Evolutionary conservation across 92 coral and sea anemone genomes (phyloP).

Genomic region (Phenganax marumi): DNA sequence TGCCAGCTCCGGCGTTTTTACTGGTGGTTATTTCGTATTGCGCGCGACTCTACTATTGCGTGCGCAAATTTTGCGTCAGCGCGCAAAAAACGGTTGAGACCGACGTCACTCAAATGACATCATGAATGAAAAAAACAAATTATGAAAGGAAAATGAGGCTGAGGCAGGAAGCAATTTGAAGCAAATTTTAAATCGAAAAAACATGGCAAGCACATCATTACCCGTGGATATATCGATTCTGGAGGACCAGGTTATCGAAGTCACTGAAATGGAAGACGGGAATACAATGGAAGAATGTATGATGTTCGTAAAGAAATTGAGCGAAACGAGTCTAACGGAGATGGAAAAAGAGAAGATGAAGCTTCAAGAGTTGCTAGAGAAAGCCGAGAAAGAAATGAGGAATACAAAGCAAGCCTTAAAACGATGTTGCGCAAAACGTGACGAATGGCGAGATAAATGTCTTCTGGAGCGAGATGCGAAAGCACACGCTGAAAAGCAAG

Average conservation of each 20-base stretch:
- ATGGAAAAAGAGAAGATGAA: constrained; percentile 75
- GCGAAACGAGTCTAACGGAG: constrained; percentile 87
- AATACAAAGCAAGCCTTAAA: constrained; percentile 70
- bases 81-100: constrained; percentile 21
- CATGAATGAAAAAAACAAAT: constrained; percentile 29
- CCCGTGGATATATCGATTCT: constrained; percentile 74
- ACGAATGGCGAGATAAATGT: constrained; percentile 57
- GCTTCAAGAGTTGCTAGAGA: constrained; percentile 67
- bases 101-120: constrained; percentile 30
- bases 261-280: constrained; percentile 79
- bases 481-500: constrained; percentile 56
- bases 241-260: constrained; percentile 86
- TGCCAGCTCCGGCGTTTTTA: too few species aligned
- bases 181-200: neutral
- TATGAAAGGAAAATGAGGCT: neutral
- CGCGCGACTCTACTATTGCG: neutral
- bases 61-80: neutral
- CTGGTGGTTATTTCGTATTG: too few species aligned
- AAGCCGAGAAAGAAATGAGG: constrained; percentile 88
- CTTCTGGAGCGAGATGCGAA: constrained; percentile 62
- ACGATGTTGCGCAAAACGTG: constrained; percentile 62
- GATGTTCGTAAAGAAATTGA: constrained; percentile 96
- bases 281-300: constrained; percentile 79
- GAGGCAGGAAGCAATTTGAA: constrained; percentile 1
- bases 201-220: constrained; percentile 32